Evolutionary conservation across 2,113 vertebrate species (phyloP).

Genomic region (Zosterops japonicus): DNA sequence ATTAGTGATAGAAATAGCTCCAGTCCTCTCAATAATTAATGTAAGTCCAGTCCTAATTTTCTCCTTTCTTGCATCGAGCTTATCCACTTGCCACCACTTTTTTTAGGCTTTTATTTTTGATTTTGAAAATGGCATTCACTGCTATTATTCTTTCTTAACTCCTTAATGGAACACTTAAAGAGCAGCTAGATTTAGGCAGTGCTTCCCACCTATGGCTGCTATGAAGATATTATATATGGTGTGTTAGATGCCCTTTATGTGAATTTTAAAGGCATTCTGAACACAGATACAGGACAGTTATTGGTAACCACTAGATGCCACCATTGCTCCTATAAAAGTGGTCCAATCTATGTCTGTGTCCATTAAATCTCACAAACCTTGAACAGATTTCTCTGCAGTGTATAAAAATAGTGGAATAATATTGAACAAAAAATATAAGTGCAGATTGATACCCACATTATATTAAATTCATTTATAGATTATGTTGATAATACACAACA

Average conservation of each 20-base stretch:
- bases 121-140: neutral
- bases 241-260: neutral
- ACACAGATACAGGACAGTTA: neutral
- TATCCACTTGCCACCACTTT: neutral
- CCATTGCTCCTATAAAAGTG: conserved; percentile 42
- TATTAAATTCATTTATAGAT: neutral
- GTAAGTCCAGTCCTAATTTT: neutral
- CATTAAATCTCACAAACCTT: neutral
- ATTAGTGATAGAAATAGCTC: neutral
- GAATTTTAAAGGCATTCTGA: neutral
- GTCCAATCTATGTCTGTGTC: neutral
- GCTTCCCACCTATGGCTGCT: neutral
- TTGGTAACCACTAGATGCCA: conserved; percentile 66
- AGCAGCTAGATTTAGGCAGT: neutral
- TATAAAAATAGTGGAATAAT: neutral
- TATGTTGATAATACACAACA: neutral
- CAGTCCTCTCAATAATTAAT: neutral
- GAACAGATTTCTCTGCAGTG: neutral
- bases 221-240: neutral
- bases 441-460: neutral
- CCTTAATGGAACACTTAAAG: neutral
- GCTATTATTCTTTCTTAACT: neutral
- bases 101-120: neutral
- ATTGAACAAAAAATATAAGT: neutral
- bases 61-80: neutral